Evolutionary conservation across 2,888 invertebrate species (phyloP).

Genomic region (Sphaeridia pumilis): DNA sequence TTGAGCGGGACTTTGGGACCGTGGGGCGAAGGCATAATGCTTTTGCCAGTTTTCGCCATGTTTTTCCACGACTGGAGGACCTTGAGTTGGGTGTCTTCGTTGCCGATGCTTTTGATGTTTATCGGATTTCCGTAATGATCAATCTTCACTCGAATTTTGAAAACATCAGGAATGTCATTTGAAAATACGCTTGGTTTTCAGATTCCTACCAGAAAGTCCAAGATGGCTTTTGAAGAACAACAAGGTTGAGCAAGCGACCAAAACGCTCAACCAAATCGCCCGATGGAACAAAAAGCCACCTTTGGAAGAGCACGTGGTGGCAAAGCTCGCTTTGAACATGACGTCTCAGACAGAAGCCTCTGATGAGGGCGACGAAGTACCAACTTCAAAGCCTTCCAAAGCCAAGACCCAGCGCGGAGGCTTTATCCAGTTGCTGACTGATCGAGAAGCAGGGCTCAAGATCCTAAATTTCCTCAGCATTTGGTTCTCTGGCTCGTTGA

Average conservation of each 20-base stretch:
- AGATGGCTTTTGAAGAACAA: slow-evolving; percentile 25
- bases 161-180: background rate
- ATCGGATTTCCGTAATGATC: slow-evolving; percentile 22
- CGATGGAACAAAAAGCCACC: slow-evolving; percentile 18
- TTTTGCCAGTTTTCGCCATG: slow-evolving; percentile 21
- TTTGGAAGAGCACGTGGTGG: slow-evolving; percentile 9
- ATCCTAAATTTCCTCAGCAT: background rate
- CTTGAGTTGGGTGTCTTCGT: slow-evolving; percentile 15
- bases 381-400: background rate
- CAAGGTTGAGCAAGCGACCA: slow-evolving; percentile 20
- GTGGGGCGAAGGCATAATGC: slow-evolving; percentile 27
- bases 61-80: slow-evolving; percentile 21
- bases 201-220: slow-evolving; percentile 28
- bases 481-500: slow-evolving; percentile 18
- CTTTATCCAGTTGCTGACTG: background rate
- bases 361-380: background rate
- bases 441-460: background rate
- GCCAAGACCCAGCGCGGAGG: background rate
- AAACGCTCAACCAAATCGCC: slow-evolving; percentile 21
- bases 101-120: slow-evolving; percentile 19
- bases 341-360: background rate
- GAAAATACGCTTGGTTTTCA: too few relatives aligned
- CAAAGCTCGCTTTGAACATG: slow-evolving; percentile 14
- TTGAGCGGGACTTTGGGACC: slow-evolving; percentile 27
- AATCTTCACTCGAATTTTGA: background rate